Conservation (phyloP, 2,113 vertebrate genomes). For the Athene cunicularia region DNA sequence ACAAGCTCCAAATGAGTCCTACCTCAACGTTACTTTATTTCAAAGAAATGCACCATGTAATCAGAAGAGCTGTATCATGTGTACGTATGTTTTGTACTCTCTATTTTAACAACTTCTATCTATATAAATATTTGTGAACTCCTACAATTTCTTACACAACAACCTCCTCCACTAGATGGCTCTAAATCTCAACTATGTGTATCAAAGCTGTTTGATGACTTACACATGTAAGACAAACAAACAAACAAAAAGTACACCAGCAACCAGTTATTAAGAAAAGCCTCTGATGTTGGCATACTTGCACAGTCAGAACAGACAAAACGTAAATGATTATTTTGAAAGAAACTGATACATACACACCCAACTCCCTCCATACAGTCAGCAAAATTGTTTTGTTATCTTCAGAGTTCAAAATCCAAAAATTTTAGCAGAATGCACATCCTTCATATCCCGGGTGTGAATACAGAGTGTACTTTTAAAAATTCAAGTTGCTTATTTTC, state of each 20-base stretch:
- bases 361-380: background rate
- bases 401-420: background rate
- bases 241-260: background rate
- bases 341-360: background rate
- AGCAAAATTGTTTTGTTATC: background rate
- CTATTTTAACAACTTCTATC: background rate
- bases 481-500: background rate
- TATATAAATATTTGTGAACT: background rate
- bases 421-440: background rate
- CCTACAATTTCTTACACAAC: background rate
- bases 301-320: background rate
- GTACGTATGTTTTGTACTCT: fast-evolving
- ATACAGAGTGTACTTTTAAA: background rate
- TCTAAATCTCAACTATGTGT: background rate
- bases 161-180: slow-evolving; percentile 53
- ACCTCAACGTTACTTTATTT: background rate
- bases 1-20: background rate
- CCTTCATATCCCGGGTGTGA: background rate
- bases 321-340: background rate
- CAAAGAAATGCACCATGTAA: background rate
- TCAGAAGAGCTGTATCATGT: background rate
- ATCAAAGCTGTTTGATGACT: background rate
- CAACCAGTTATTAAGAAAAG: background rate
- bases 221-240: background rate
- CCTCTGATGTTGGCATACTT: background rate